Evolutionary conservation across 2,888 invertebrate genomes (phyloP), one percentile per base, ranked within the genome.

Genomic region (Cantharis rustica): DNA sequence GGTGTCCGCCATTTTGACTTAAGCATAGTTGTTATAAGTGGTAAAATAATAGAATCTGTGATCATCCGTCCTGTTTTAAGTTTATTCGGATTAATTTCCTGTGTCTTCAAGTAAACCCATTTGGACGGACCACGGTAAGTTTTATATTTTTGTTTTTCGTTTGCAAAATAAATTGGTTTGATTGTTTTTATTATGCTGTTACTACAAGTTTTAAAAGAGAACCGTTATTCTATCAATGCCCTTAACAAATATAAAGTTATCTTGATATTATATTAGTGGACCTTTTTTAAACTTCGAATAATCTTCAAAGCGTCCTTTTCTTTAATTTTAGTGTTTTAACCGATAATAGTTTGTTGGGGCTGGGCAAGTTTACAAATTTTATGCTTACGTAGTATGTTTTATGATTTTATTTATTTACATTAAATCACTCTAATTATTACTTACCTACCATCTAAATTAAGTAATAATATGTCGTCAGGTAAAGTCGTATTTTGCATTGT

Each of bases 91-190:
- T 86, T 85, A 84, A 86, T 88, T 88, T 87, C 85, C 87, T 86
- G 86, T 88, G 86, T 83, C 86, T 87, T 86, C 84, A 84, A 85
- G 84, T 87, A 89, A 90, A 92, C 91, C 91, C 91, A 92, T 91
- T 92, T 91, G 93, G 92, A 93, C 93, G 93, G 92, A 94, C 94
- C 93, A 93, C 93, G 93, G 94, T 94, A 91, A 88, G 86, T 85
- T 77, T 79, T 82, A 85, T 86, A 86, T 86, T 87, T 87, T 86
- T 82, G 76, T 86, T 84, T 63, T 72, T 82, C 81, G 79, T 80
- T 79, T 26, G 47, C 61, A 61, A 71, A 47, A 64, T 71, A 64
- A 66, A 66, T 23, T 23, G 23, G 17, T n/a, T 66, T 63, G 17
- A 63, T 47, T 47, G 47, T 47, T 47, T 47, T 47, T 20, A 63